Evolutionary conservation across 2,888 invertebrate species (phyloP).

Genomic region (Drosophila aldrichi): DNA sequence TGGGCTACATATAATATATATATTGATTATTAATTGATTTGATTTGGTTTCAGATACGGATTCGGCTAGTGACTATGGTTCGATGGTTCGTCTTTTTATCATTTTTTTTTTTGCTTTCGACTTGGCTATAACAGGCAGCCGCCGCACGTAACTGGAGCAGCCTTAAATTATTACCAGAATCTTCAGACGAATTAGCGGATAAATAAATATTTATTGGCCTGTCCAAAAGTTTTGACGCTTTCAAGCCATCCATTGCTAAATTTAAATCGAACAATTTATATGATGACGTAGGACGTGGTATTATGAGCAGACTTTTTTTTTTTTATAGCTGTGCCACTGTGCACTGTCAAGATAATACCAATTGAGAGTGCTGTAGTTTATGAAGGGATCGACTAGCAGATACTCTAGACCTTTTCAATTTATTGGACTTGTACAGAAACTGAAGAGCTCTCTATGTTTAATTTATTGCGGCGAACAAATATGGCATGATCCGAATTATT

Average conservation of each 20-base stretch:
- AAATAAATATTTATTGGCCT: conserved; percentile 50
- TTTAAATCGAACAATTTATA: neutral
- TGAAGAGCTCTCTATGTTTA: too few species aligned
- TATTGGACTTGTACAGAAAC: neutral
- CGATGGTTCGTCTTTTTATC: neutral
- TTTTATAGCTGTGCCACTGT: neutral
- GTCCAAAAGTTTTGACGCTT: conserved; percentile 12
- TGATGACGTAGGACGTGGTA: conserved; percentile 2
- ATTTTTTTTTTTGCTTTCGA: conserved; percentile 8
- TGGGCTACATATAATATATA: neutral
- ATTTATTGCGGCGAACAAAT: too few species aligned
- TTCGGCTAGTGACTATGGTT: neutral
- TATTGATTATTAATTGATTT: conserved; percentile 5
- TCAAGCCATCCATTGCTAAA: neutral
- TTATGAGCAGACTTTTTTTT: neutral
- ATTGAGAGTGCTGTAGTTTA: neutral
- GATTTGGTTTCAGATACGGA: neutral
- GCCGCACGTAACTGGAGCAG: conserved; percentile 53
- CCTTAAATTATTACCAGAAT: conserved; percentile 54
- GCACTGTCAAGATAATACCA: neutral
- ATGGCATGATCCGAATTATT: too few species aligned
- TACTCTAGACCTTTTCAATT: neutral
- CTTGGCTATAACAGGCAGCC: conserved; percentile 28
- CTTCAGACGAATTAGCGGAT: conserved; percentile 55
- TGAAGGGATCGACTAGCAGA: neutral